Percentiles rank a stretch among this genome's conserved stretches.
These are phyloP conservation scores for Chunga burmeisteri DNA, from an alignment of 2,113 vertebrate species.

Conservation along the genomic window DNA sequence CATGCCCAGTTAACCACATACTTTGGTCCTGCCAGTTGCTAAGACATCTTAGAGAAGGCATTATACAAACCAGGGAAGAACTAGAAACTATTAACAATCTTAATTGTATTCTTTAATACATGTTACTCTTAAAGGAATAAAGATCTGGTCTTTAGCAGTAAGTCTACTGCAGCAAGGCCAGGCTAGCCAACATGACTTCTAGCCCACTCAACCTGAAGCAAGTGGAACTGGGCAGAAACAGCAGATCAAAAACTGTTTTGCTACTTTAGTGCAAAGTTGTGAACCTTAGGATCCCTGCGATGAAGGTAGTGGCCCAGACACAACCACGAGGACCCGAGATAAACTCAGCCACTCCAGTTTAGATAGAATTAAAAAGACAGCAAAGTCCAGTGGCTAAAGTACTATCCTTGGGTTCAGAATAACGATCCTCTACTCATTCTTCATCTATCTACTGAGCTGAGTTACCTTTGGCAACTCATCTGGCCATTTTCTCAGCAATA, in stretches of 20 bases:
- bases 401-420: background rate
- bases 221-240: background rate
- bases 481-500: accelerated
- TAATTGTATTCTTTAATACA: background rate
- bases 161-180: background rate
- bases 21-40: background rate
- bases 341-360: background rate
- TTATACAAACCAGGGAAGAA: background rate
- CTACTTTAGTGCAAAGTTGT: background rate
- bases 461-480: background rate
- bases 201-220: background rate
- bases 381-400: background rate
- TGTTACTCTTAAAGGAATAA: background rate
- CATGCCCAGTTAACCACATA: background rate
- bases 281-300: background rate
- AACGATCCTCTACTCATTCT: background rate
- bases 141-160: background rate
- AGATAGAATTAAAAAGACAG: background rate
- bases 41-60: background rate
- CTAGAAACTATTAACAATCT: background rate
- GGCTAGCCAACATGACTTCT: background rate
- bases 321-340: background rate
- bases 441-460: background rate
- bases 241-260: background rate
- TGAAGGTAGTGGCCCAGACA: background rate